phyloP scores from a whole-genome alignment of 1,140 invertebrate species.

The Hypothenemus hampei region DNA sequence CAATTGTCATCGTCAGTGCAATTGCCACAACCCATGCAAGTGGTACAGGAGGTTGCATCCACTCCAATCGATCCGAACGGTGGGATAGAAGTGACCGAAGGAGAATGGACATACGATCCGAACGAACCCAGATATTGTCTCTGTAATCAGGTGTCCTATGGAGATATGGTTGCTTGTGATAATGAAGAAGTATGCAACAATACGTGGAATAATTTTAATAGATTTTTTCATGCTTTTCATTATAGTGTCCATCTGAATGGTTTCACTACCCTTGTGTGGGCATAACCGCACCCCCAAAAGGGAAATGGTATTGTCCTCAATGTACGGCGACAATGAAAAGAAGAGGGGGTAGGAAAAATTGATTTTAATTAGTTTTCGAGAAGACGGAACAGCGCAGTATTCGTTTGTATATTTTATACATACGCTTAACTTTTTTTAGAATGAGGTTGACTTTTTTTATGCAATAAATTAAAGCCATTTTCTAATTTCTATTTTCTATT shows the following conservation, averaged over 20 bases:
- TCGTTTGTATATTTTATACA: too few relatives aligned
- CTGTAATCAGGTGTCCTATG: conserved; percentile 97
- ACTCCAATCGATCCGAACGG: conserved; percentile 33
- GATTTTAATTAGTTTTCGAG: too few relatives aligned
- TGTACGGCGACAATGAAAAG: conserved; percentile 89
- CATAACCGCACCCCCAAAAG: conserved; percentile 91
- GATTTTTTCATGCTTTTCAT: too few relatives aligned
- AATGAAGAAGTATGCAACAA: conserved; percentile 75
- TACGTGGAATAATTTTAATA: too few relatives aligned
- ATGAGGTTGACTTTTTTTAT: too few relatives aligned
- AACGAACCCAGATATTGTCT: conserved; percentile 95
- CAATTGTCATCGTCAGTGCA: conserved; percentile 27
- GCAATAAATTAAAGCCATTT: too few relatives aligned
- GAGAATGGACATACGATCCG: conserved; percentile 78
- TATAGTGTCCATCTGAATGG: conserved; percentile 95
- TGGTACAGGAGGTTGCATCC: conserved; percentile 33
- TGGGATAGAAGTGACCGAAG: conserved; percentile 36
- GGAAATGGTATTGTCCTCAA: conserved; percentile 97
- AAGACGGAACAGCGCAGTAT: too few relatives aligned
- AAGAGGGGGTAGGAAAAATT: conserved; percentile 62
- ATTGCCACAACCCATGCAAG: conserved; percentile 21
- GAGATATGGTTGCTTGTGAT: conserved; percentile 99
- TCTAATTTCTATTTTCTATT: too few relatives aligned
- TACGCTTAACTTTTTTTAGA: too few relatives aligned
- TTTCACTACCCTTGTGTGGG: conserved; percentile 98